Conservation (phyloP, 1,140 invertebrate genomes). For the Cotesia chilonis region DNA sequence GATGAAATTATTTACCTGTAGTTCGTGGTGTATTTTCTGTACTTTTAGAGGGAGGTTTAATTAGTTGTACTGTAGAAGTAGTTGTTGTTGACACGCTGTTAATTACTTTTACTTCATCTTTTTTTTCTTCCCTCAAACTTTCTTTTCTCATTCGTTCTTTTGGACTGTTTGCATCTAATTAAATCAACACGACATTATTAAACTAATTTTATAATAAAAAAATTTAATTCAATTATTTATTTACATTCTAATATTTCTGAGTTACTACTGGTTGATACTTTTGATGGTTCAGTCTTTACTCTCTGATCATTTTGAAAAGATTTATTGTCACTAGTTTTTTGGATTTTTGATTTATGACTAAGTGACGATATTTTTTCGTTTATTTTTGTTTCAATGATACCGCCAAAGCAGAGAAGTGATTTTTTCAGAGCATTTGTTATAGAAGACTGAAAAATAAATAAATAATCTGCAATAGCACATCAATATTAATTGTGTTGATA, state of each 20-base stretch:
- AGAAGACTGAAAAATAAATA: conserved; percentile 38
- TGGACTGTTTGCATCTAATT: neutral
- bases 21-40: too few relatives aligned
- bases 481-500: too few relatives aligned
- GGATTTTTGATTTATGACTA: conserved; percentile 44
- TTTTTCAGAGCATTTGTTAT: conserved; percentile 41
- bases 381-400: conserved; percentile 32
- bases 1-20: too few relatives aligned
- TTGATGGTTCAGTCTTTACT: neutral
- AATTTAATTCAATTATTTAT: too few relatives aligned
- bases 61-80: too few relatives aligned
- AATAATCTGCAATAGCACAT: neutral
- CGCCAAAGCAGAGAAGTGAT: conserved; percentile 41
- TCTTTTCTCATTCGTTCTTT: neutral
- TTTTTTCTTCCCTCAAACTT: too few relatives aligned
- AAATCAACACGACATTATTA: neutral
- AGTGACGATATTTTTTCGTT: conserved; percentile 1
- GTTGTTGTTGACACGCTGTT: too few relatives aligned
- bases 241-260: neutral
- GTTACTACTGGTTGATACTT: neutral
- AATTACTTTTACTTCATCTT: too few relatives aligned
- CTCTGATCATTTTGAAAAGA: neutral
- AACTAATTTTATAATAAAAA: too few relatives aligned
- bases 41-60: too few relatives aligned
- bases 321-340: conserved; percentile 30